Base-by-base conservation (phyloP, 2,888 invertebrate genomes). In the Hemithea aestivaria region DNA sequence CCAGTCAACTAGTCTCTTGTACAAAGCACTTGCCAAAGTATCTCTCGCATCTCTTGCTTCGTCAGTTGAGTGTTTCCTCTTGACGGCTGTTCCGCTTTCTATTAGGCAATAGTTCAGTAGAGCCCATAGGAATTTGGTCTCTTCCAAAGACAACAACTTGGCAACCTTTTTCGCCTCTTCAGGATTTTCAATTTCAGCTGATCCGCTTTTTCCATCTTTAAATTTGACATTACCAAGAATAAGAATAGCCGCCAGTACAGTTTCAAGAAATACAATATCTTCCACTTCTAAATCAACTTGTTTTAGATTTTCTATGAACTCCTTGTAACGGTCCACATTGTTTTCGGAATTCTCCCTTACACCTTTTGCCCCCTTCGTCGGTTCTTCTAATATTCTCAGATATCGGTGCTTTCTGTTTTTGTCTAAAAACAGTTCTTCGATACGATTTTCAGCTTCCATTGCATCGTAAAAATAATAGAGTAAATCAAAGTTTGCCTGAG, bases 381-480 rank as follows among this genome's bases (percentile, higher is more conserved):
- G 80, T 45, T 89, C 89, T 8, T 90, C 89, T 24, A 88, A 78
- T 57, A 92, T 87, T 50, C 94, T 88, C 22, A 96, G 79, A 66
- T 94, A 96, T 32, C 93, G 89, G 75, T 95, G 94, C 45, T 90
- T 89, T 51, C 92, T 89, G 20, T 91, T 91, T 0, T 89, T 72
- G 32, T 93, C 91, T 26, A 97, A 76, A 43, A 87, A 80, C 53
- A 94, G 93, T 27, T 92, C 89, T 23, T 90, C 89, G 24, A 93
- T 78, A 38, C 90, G 89, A 35, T 91, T 91, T 9, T 90, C 89
- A 7, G 91, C 88, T 53, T 92, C 91, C 68, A 97, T 89, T 2
- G 92, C 94, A 66, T 97, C 96, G 73, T 96, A 96, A 53, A 96
- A 91, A 68, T 95, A 96, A 79, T 97, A 97, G 48, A 97, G 91